Base-by-base conservation (phyloP, 1,140 invertebrate species). In the Leptinotarsa texana region DNA sequence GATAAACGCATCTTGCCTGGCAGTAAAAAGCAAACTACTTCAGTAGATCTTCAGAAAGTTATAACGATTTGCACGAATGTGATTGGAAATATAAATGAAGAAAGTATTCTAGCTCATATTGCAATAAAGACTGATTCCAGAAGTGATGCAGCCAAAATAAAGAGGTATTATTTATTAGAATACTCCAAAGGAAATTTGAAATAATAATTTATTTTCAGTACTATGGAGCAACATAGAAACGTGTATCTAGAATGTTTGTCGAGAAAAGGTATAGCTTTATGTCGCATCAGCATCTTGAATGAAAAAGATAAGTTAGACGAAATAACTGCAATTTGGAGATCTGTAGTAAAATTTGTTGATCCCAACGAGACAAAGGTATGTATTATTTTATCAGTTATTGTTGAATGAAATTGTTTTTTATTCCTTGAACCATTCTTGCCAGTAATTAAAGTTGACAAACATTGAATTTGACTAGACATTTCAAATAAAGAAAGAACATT, bases 221-320 rank as follows among this genome's bases (percentile, higher is more conserved):
- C 89, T 76, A 95, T 95, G 90, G 96, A 98, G 51, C 94, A 94
- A 80, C 91, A 94, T 81, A 94, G 93, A 82, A 89, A 85, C 63
- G 90, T 89, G 74, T 86, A 96, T 49, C 85, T 97, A 49, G 95
- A 97, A 77, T 92, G 93, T 18, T 84, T 95, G 21, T 89, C 90
- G 51, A 91, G 92, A 74, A 93, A 92, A 85, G 95, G 93, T 62
- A 90, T 90, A 80, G 93, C 92, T 63, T 80, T 94, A 51, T 91
- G 90, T 77, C 90, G 93, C 73, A 82, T 94, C 62, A 89, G 88
- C 68, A 80, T 90, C 6, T 79, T 87, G 65, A 84, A 86, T 15
- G 77, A 78, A 61, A 79, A 82, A 63, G 83, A 75, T 74, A 82
- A 80, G 73, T 82, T 81, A 75, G 88, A 90, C 48, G 87, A 89